A percentile compares a stretch with the other conserved stretches of the same genome.
phyloP scores from a whole-genome alignment of 1,140 invertebrate species.

The Halesus radiatus region DNA sequence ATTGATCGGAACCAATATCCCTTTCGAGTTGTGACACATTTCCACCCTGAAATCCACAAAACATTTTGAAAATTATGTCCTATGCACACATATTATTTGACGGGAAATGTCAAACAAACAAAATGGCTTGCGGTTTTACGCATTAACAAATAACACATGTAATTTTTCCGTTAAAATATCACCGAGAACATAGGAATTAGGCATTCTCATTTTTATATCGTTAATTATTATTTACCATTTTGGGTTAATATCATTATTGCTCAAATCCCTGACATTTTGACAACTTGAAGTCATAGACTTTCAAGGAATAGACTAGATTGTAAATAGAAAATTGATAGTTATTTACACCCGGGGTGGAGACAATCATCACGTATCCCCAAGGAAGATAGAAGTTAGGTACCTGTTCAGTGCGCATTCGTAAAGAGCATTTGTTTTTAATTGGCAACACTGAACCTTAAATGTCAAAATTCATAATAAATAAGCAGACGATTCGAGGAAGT shows the following conservation, averaged over 20 bases:
- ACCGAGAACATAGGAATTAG: background rate
- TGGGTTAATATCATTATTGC: conserved; percentile 47
- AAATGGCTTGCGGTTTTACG: background rate
- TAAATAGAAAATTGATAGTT: background rate
- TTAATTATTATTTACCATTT: conserved; percentile 45
- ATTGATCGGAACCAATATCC: conserved; percentile 97
- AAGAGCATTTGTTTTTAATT: too few relatives aligned
- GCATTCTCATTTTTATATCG: background rate
- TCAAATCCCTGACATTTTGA: conserved; percentile 48
- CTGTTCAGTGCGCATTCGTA: too few relatives aligned
- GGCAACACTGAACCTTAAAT: too few relatives aligned
- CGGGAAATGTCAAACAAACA: background rate
- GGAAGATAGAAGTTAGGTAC: too few relatives aligned
- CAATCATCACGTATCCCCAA: too few relatives aligned
- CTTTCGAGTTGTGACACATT: conserved; percentile 98
- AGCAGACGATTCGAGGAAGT: too few relatives aligned
- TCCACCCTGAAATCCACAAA: conserved; percentile 82
- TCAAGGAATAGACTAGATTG: background rate
- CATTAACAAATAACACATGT: background rate
- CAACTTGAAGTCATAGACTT: conserved; percentile 45
- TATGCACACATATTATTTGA: conserved; percentile 1
- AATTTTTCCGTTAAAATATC: background rate
- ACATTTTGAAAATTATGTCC: conserved; percentile 20
- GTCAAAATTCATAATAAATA: too few relatives aligned
- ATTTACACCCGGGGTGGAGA: too few relatives aligned